phyloP scores from a whole-genome alignment of 2,888 invertebrate genomes.

The Philopedon plagiatum region DNA sequence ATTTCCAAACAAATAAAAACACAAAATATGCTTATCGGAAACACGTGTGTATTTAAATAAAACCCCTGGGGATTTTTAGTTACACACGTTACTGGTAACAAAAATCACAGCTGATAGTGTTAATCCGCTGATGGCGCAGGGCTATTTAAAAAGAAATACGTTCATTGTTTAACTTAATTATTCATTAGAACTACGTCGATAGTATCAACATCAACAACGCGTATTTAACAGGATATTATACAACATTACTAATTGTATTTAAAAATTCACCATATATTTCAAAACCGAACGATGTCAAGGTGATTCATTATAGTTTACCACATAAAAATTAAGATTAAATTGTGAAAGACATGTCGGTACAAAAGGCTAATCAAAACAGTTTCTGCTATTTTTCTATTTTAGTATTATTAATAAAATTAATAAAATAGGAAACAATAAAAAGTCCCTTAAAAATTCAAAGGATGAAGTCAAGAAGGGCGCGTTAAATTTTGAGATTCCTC shows the following conservation, averaged over 20 bases:
- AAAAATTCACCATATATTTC: slow-evolving; percentile 8
- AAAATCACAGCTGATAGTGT: background rate
- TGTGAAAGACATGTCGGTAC: background rate
- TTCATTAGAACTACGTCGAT: background rate
- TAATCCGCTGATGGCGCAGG: background rate
- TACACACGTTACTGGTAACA: background rate
- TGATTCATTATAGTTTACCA: slow-evolving; percentile 21
- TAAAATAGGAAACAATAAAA: too few relatives aligned
- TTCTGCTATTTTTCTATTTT: background rate
- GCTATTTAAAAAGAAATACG: too few relatives aligned
- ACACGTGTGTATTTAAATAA: background rate
- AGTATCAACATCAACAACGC: background rate
- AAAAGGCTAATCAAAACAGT: slow-evolving; percentile 2
- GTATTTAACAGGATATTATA: slow-evolving; percentile 15
- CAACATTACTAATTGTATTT: slow-evolving; percentile 1
- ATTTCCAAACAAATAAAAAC: too few relatives aligned
- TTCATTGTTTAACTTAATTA: too few relatives aligned
- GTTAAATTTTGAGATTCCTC: too few relatives aligned
- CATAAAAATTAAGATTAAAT: slow-evolving; percentile 2
- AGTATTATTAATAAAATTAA: too few relatives aligned
- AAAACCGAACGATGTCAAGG: slow-evolving; percentile 10
- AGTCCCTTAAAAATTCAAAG: too few relatives aligned
- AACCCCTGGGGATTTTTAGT: background rate
- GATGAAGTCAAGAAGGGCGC: too few relatives aligned
- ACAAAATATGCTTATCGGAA: too few relatives aligned